A percentile compares a stretch with the other conserved stretches of the same genome.
Conservation (phyloP, 2,888 invertebrate species). For the Ernsta delagoae region DNA sequence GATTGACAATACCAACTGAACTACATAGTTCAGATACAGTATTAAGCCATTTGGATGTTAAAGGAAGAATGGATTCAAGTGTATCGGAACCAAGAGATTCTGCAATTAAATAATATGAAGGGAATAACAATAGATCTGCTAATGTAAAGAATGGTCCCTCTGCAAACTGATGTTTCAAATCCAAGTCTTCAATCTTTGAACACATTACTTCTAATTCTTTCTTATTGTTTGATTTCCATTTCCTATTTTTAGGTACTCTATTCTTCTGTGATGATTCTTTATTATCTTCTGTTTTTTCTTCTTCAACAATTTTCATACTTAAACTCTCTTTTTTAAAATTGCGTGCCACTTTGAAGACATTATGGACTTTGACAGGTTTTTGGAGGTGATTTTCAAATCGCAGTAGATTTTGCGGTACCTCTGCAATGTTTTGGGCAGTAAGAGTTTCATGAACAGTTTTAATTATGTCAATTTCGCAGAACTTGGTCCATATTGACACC, state of each 20-base stretch:
- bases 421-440: constrained; percentile 45
- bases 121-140: constrained; percentile 92
- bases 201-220: constrained; percentile 68
- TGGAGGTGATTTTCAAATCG: constrained; percentile 94
- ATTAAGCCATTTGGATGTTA: constrained; percentile 87
- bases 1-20: constrained; percentile 46
- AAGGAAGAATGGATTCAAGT: constrained; percentile 81
- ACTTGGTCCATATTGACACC: constrained; percentile 95
- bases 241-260: constrained; percentile 68
- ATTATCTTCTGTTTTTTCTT: constrained; percentile 38
- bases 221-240: constrained; percentile 76
- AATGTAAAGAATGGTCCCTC: constrained; percentile 93
- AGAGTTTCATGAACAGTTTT: constrained; percentile 81
- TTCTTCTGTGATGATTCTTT: constrained; percentile 44
- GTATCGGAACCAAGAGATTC: constrained; percentile 63
- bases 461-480: constrained; percentile 94
- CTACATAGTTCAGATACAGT: constrained; percentile 56
- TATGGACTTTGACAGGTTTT: constrained; percentile 93
- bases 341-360: constrained; percentile 90
- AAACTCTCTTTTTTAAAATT: constrained; percentile 72
- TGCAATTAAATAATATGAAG: constrained; percentile 87
- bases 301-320: constrained; percentile 25
- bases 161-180: constrained; percentile 89
- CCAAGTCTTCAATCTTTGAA: constrained; percentile 77
- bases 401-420: constrained; percentile 88